A percentile compares a stretch with the other conserved stretches of the same genome.
phyloP scores from a whole-genome alignment of 2,888 invertebrate species.

The Cataglyphis albicans region DNA sequence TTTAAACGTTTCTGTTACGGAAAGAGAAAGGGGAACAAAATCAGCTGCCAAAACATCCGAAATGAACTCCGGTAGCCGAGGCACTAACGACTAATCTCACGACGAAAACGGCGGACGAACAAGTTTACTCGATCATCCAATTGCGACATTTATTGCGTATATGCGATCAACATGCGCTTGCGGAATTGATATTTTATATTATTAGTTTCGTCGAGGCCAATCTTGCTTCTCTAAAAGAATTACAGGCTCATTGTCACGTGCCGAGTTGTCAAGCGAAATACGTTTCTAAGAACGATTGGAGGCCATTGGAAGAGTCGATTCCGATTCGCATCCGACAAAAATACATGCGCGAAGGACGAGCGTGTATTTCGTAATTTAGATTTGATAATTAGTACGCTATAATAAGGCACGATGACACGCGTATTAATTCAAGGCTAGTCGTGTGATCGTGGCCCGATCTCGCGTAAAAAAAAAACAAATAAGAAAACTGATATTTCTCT shows the following conservation, averaged over 20 bases:
- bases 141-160: slow-evolving; percentile 45
- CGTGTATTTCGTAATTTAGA: slow-evolving; percentile 16
- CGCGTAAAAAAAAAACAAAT: neutral
- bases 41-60: slow-evolving; percentile 80
- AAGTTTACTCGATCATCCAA: slow-evolving; percentile 62
- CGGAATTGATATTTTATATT: slow-evolving; percentile 55
- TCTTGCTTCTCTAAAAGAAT: neutral
- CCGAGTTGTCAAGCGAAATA: neutral
- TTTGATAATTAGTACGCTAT: slow-evolving; percentile 38
- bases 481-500: neutral
- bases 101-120: slow-evolving; percentile 61
- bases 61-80: slow-evolving; percentile 76
- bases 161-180: slow-evolving; percentile 32
- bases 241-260: too few relatives aligned
- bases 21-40: slow-evolving; percentile 66
- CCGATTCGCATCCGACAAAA: slow-evolving; percentile 27
- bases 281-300: slow-evolving; percentile 8
- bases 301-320: slow-evolving; percentile 19
- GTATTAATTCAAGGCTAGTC: slow-evolving; percentile 23
- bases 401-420: slow-evolving; percentile 15
- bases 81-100: slow-evolving; percentile 70
- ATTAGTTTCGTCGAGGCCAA: slow-evolving; percentile 4
- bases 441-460: neutral
- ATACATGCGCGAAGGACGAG: slow-evolving; percentile 46
- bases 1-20: slow-evolving; percentile 56